These are phyloP conservation scores for Eristalis tenax DNA, from an alignment of 2,888 invertebrate species.

Conservation along the genomic window DNA sequence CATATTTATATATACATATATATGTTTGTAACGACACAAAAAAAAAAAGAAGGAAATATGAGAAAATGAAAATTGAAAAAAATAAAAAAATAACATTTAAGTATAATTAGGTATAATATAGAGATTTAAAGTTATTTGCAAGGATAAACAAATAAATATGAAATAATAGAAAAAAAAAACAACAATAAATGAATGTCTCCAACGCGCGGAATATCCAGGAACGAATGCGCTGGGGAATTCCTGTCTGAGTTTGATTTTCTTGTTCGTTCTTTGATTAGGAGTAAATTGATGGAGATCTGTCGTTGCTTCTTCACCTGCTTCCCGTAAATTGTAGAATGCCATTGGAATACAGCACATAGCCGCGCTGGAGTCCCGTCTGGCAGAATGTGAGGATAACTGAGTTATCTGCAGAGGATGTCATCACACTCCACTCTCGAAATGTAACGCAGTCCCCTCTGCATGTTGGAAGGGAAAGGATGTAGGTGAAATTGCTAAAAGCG, in stretches of 20 bases:
- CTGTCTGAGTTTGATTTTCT: background rate
- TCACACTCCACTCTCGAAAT: too few species aligned
- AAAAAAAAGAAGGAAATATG: too few species aligned
- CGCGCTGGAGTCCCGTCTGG: too few species aligned
- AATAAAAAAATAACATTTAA: conserved; percentile 15
- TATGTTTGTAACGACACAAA: background rate
- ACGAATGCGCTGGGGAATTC: background rate
- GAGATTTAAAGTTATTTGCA: conserved; percentile 42
- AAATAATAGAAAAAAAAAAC: background rate
- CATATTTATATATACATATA: background rate
- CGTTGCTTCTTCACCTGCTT: too few species aligned
- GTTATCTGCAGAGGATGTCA: too few species aligned
- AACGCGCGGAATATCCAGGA: background rate
- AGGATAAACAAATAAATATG: conserved; percentile 1
- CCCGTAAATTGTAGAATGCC: too few species aligned
- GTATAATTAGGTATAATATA: conserved; percentile 42
- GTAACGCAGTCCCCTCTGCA: too few species aligned
- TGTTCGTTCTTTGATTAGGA: background rate
- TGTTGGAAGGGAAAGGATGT: too few species aligned
- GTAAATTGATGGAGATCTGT: too few species aligned
- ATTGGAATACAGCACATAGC: too few species aligned
- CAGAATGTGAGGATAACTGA: too few species aligned
- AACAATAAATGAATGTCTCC: conserved; percentile 13
- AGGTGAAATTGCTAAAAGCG: too few species aligned
- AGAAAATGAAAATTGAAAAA: background rate